Evolutionary conservation across 2,797 vertebrate species (phyloP), one percentile per base, ranked within the genome.

Genomic region (Acipenser oxyrinchus): DNA sequence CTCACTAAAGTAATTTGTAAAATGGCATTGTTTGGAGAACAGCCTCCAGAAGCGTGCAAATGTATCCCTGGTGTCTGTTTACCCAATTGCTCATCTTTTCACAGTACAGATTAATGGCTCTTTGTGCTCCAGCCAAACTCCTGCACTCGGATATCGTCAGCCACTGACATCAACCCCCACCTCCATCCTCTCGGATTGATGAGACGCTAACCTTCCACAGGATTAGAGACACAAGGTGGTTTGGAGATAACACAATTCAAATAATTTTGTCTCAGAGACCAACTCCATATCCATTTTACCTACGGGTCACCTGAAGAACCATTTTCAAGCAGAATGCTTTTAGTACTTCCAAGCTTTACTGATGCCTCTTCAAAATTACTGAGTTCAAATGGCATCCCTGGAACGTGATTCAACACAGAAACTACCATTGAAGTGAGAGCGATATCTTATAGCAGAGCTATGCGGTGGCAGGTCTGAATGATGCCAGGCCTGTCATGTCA

Each of bases 201-300:
- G 76, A 84, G 81, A 79, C 74, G 75, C 72, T 84, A 87, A 84
- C 80, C 84, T 83, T 87, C 88, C 84, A 88, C 81, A 82, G 86
- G 84, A 88, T 86, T 82, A 88, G 79, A 88, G 80, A 84, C 83
- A 84, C 79, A 82, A 80, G 79, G 81, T 86, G 79, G 74, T 83
- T 75, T 75, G 73, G 70, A 86, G 83, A 84, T 82, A 84, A 91
- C 91, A 88, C 87, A 89, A 91, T 90, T 92, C 88, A 89, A 92
- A 92, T 85, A 84, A 80, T 77, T 88, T 89, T 84, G 85, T 86
- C 87, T 84, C 84, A 85, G 86, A 89, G 85, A 86, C 76, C 84
- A 87, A 86, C 78, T 80, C 77, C 83, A 88, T 86, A 84, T 86
- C 69, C 61, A 81, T 84, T 88, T 83, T 78, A 66, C 78, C 81